Conservation (phyloP, 35 echinoderm and acorn worm genomes). For the Diadema setosum region DNA sequence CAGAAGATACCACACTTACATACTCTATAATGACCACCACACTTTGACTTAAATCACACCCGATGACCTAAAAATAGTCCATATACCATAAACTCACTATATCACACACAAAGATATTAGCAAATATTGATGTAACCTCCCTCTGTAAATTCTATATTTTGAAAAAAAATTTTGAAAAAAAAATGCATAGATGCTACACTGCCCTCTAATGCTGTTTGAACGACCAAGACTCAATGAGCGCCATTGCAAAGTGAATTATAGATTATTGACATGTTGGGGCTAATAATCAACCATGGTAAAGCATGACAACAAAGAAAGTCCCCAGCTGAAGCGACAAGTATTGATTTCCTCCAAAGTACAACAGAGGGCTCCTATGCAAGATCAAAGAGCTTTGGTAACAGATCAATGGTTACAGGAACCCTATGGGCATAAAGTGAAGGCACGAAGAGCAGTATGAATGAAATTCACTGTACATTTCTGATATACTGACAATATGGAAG, state of each 20-base stretch:
- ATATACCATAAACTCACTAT: not conserved
- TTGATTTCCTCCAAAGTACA: not conserved
- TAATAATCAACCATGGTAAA: not conserved
- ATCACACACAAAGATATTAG: not conserved
- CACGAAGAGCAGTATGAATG: too few relatives aligned
- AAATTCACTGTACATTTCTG: too few relatives aligned
- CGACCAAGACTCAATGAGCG: not conserved
- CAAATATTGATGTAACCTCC: not conserved
- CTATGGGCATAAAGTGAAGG: too few relatives aligned
- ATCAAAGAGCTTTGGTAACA: not conserved
- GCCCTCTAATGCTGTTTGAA: not conserved
- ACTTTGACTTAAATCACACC: too few relatives aligned
- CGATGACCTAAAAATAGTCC: not conserved
- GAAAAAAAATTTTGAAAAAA: not conserved
- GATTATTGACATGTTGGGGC: slow-evolving; percentile 9
- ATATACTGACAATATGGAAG: too few relatives aligned
- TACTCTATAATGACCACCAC: too few relatives aligned
- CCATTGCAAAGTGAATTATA: not conserved
- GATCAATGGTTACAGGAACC: too few relatives aligned
- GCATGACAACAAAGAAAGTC: not conserved
- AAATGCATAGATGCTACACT: not conserved
- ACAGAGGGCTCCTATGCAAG: not conserved
- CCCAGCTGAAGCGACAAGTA: not conserved
- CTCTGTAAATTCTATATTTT: not conserved
- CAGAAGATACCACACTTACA: too few relatives aligned